Base-by-base conservation (phyloP, 2,888 invertebrate species). In the Pogonocherus hispidulus region DNA sequence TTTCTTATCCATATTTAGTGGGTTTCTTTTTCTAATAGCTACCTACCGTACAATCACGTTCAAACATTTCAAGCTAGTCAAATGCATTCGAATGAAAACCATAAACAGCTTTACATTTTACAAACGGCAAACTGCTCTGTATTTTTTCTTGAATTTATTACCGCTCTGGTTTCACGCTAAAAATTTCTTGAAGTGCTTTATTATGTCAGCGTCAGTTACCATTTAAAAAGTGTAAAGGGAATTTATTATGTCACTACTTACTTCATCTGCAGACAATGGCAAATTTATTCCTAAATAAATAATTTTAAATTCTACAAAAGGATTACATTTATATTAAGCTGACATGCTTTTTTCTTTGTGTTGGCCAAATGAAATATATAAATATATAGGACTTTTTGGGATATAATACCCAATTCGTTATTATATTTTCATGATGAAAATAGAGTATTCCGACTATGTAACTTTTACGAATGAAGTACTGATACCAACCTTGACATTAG, bases 161-260 rank as follows among this genome's bases (percentile, higher is more conserved):
- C 23, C 9, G 23, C 22, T 52, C 23, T 20, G 22, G 20, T 52
- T 20, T 11, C 20, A 20, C 16, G 19, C 9, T 52, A 20, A 52
- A 52, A 52, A 52, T 52, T 52, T 52, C 52, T 52, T 23, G 52
- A 19, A 23, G 22, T 23, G 52, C 23, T 52, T 52, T 52, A 20
- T 52, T 16, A 52, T 52, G 52, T 52, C 52, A 23, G 22, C 8
- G 19, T 52, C 52, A 52, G 52, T 22, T 16, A 20, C 23, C 52
- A 16, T 18, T 52, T 3, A 52, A 32, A 32, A 32, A 32, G 32
- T 32, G 9, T 32, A 32, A 32, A 32, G 32, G 8, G 2, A 32
- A 32, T 32, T 32, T 32, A 32, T 32, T 32, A 32, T 32, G 8
- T 32, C 32, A 9, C 27, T 27, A 27, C 32, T 11, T 11, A 11